Percentiles rank a stretch among this genome's conserved stretches.
phyloP scores from a whole-genome alignment of 2,113 vertebrate genomes.

The western clawed frog (Xenopus tropicalis) region DNA sequence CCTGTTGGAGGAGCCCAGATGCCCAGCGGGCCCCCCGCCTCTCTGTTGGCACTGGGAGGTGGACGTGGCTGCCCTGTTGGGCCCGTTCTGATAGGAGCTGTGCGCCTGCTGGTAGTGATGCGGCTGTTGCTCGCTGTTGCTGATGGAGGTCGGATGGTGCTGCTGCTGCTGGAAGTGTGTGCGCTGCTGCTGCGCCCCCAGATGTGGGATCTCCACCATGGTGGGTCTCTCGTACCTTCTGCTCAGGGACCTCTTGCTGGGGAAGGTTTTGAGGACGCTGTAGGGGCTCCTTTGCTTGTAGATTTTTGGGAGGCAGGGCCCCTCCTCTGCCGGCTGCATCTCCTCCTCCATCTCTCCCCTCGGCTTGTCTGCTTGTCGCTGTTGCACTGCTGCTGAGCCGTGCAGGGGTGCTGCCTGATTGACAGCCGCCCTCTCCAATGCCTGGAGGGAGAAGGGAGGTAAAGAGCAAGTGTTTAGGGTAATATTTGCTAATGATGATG shows the following conservation, averaged over 20 bases:
- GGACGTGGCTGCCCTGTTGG: constrained; percentile 71
- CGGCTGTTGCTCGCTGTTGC: constrained; percentile 64
- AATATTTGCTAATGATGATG: constrained; percentile 65
- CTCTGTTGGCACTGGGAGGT: constrained; percentile 47
- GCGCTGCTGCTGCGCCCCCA: constrained; percentile 63
- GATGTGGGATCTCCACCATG: constrained; percentile 80
- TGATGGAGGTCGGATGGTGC: constrained; percentile 64
- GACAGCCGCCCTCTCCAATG: constrained; percentile 88
- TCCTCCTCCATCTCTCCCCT: constrained; percentile 77
- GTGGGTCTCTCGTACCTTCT: constrained; percentile 86
- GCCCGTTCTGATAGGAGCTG: constrained; percentile 70
- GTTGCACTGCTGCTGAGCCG: constrained; percentile 45
- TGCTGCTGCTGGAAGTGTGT: constrained; percentile 47
- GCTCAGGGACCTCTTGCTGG: constrained; percentile 71
- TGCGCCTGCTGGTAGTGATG: constrained; percentile 62
- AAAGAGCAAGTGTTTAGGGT: constrained; percentile 65
- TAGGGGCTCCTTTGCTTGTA: constrained; percentile 81
- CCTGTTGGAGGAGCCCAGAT: constrained; percentile 55
- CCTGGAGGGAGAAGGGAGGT: constrained; percentile 73
- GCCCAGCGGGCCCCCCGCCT: constrained; percentile 47
- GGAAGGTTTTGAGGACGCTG: constrained; percentile 84
- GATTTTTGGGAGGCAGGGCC: constrained; percentile 81
- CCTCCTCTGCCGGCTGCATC: constrained; percentile 83
- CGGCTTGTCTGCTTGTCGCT: constrained; percentile 49
- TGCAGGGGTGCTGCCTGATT: constrained; percentile 64